Evolutionary conservation across 2,888 invertebrate species (phyloP).

Genomic region (Lepeophtheirus nordmannii): DNA sequence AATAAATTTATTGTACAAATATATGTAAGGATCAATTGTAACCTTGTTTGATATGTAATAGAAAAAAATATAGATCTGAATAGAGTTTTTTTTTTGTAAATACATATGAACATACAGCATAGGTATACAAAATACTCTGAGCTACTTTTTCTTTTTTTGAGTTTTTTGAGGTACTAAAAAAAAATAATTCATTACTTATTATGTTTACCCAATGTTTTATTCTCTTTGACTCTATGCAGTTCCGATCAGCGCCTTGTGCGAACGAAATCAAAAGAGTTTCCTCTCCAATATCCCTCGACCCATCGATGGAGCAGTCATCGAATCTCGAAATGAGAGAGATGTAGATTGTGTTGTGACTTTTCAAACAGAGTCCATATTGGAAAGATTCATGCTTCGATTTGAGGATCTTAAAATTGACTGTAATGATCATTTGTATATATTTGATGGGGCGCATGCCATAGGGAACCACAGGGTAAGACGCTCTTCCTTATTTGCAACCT

Average conservation of each 20-base stretch:
- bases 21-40: no score
- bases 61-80: no score
- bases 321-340: constrained; percentile 76
- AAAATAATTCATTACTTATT: no score
- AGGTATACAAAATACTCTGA: no score
- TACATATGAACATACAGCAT: no score
- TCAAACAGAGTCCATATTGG: constrained; percentile 81
- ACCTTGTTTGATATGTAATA: no score
- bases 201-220: no score
- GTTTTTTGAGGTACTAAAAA: no score
- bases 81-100: no score
- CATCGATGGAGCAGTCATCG: constrained; percentile 77
- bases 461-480: constrained; percentile 60
- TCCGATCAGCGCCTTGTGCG: constrained; percentile 10
- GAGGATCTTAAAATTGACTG: constrained; percentile 80
- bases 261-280: constrained; percentile 12
- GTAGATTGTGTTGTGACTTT: constrained; percentile 82
- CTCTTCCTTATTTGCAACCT: constrained; percentile 10
- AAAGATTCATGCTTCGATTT: constrained; percentile 83
- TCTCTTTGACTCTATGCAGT: background rate
- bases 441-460: constrained; percentile 78
- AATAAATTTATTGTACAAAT: no score
- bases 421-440: constrained; percentile 80
- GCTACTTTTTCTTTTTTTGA: no score
- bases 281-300: constrained; percentile 18